Evolutionary conservation across 2,797 vertebrate species (phyloP), one percentile per base, ranked within the genome.

Genomic region (Sparidentex hasta): DNA sequence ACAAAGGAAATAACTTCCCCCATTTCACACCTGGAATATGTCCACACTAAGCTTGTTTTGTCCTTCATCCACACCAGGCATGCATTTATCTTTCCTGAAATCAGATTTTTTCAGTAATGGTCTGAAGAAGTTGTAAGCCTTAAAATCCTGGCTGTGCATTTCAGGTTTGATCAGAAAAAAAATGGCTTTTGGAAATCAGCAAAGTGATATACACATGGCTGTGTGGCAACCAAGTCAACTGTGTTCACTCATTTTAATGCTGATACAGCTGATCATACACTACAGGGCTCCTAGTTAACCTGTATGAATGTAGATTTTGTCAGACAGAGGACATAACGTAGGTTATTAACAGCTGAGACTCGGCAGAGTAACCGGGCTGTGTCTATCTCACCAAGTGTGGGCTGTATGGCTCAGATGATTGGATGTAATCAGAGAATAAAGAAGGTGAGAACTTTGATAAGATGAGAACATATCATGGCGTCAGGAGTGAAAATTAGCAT

Each of bases 21-120:
- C 68, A 71, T 14, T 41, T 61, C 57, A 43, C 48, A 51, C 43
- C 21, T 18, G 3, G 20, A 47, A 3, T 29, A 27, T 7, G 23
- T 82, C 74, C 71, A 80, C 38, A 41, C 38, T 71, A 47, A 74
- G 51, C 50, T 8, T 41, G 9, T 46, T 50, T 20, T 18, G 9
- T 3, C 25, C 3, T 69, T 48, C 14, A 3, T 23, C 52, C 25
- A 23, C 56, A 61, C 20, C 2, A 11, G 7, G 9, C 9, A 38
- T 38, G 38, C 38, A 18, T 51, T 21, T n/a, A 6, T 41, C 14
- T 41, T 2, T 8, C 38, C 29, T 29, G 18, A 41, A 11, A 17
- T 20, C 13, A 7, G 14, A 27, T 27, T 7, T 12, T 18, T n/a
- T 11, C 5, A 9, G 11, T 18, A 56, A 46, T 1, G 3, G 4